Evolutionary conservation across 1,140 invertebrate genomes (phyloP), one percentile per base, ranked within the genome.

Genomic region (Penaeus vannamei): DNA sequence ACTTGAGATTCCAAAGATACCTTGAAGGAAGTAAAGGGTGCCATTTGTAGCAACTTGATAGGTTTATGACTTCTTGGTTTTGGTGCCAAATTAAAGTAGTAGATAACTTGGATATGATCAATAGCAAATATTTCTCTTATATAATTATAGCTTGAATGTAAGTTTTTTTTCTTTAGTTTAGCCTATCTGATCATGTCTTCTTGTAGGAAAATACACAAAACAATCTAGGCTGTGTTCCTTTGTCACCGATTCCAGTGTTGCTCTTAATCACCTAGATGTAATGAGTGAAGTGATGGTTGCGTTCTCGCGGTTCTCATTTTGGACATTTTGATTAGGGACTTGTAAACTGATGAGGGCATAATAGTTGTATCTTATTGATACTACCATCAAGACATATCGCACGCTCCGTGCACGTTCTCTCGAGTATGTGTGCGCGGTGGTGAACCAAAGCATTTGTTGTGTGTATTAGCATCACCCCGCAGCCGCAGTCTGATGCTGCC

Each of bases 41-140:
- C 86, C 86, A 87, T 87, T 69, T 82, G 61, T 66, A 82, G 79
- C 85, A 66, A 87, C 86, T 87, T n/a, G 72, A 22, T 87, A 87
- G 86, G 86, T 81, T 69, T 66, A 69, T 72, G 79, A 87, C 86
- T 81, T 87, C 85, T 87, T 87, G 86, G 79, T 87, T 79, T 60
- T 87, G 86, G 86, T 87, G 86, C 86, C 86, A 87, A 87, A 87
- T 87, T 87, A 87, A 83, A 83, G 32, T 87, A 87, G 86, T 87
- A 87, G 83, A 82, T 69, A 84, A 85, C 66, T 80, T 82, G 86
- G 62, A 83, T 87, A 83, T 66, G 80, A 87, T 82, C 79, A 87
- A 59, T 87, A 87, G 86, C 59, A 61, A 87, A 59, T 87, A 72
- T 82, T 82, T 87, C 86, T 87, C 86, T 85, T 26, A 72, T 69